Conservation (phyloP, 2,888 invertebrate genomes). For the Bibio marci region DNA sequence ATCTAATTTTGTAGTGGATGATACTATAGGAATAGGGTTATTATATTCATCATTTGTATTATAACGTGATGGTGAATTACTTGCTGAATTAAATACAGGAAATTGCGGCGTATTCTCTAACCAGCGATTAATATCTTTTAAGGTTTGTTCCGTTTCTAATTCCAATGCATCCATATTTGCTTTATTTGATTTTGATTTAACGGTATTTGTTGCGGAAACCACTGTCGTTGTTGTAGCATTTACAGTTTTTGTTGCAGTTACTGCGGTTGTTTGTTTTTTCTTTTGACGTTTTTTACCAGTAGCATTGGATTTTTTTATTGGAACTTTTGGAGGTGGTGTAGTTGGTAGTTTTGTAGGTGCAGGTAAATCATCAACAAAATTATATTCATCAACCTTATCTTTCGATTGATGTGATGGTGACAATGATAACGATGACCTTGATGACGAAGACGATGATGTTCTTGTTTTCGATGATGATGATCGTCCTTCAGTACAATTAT, state of each 20-base stretch:
- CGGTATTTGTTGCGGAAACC: not conserved
- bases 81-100: constrained; percentile 57
- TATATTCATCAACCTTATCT: constrained; percentile 10
- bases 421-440: not conserved
- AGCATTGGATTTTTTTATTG: constrained; percentile 11
- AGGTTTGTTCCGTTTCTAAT: constrained; percentile 43
- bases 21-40: constrained; percentile 4
- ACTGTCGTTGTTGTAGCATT: not conserved
- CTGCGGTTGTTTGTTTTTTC: constrained; percentile 11
- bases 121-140: constrained; percentile 81
- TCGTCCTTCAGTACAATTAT: no score
- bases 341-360: constrained; percentile 12
- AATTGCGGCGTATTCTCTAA: constrained; percentile 67
- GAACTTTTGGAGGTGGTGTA: constrained; percentile 11
- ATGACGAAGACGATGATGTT: no score
- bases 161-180: constrained; percentile 43
- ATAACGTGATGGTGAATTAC: constrained; percentile 56
- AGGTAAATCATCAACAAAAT: constrained; percentile 19
- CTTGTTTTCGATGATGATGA: no score
- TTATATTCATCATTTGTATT: constrained; percentile 42
- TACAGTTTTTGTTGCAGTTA: constrained; percentile 12
- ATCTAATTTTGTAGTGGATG: constrained; percentile 29
- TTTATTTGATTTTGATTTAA: constrained; percentile 5
- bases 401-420: not conserved
- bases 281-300: not conserved